Evolutionary conservation across 2,797 vertebrate genomes (phyloP), one percentile per base, ranked within the genome.

Genomic region (Spea hammondii): DNA sequence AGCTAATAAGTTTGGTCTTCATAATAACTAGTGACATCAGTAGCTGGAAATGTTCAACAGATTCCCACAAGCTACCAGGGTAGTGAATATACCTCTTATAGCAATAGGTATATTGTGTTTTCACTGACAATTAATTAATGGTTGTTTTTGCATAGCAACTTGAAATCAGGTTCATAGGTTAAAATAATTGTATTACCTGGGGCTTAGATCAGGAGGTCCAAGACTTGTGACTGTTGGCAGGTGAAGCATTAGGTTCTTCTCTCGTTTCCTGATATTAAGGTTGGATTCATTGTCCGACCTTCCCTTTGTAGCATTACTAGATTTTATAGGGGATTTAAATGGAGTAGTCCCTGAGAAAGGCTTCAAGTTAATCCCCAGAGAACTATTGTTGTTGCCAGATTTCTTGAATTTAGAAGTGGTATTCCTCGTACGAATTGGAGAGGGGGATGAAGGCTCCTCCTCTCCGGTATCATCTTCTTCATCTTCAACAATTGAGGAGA

Each of bases 171-270:
- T 32, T 32, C 32, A 32, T 32, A 32, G 32, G 32, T 32, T 32
- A 32, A 46, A 9, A 54, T 13, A 57, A 5, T 71, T 9, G 14
- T 54, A 11, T 84, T 86, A 97, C 96, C 96, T 94, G 83, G 95
- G 95, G 83, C 96, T 98, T 86, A 98, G 92, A 87, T 96, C 93
- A 67, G 93, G 92, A 13, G 94, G 92, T 76, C 93, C 94, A 71
- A 88, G 85, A 49, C 86, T 91, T 70, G 89, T 92, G 55, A 94
- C 74, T 57, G 89, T 85, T 57, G 92, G 89, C 84, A 95, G 90
- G 6, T 94, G 93, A 74, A 93, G 84, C 83, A 89, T 91, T 65
- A 93, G 83, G 82, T 90, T 94, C 87, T 91, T 93, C 13, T 92
- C 91, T 82, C 84, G 90, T 72, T 79, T 90, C 83, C 76, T 91